Evolutionary conservation across 2,888 invertebrate species (phyloP), one percentile per base, ranked within the genome.

Genomic region (Oligia strigilis): DNA sequence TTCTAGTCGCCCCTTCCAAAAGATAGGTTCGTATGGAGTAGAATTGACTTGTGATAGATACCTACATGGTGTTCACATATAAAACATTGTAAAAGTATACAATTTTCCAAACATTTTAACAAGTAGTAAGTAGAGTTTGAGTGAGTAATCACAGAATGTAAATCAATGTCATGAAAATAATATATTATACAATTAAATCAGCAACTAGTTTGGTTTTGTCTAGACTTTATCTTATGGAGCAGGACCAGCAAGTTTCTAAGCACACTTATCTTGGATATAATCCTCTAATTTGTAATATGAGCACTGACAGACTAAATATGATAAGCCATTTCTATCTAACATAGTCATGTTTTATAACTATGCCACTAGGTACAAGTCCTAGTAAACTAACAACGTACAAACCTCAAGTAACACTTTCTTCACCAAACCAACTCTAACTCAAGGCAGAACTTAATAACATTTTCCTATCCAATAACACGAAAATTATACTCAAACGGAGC

Each of bases 401-500:
- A 70, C 64, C 62, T 23, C 69, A 52, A 69, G 70, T 60, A 77
- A 40, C 71, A 74, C 62, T 70, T 73, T 83, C 75, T 74, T 86
- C 46, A 62, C 55, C 49, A 83, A 86, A 83, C 69, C 49, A 83
- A 80, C 74, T 85, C 40, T 19, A 72, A 74, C 46, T 76, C 9
- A 49, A 75, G 79, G 17, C 72, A 66, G 72, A 84, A 82, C 78
- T 78, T 77, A 89, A 85, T 78, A 85, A 85, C 69, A 78, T 87
- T 84, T 83, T 65, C 81, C 82, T 88, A 77, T 85, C 73, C 84
- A 86, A 88, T 88, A 88, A 87, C 75, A 88, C 65, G 78, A 80
- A 89, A 86, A 86, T 89, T 88, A 88, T 77, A 75, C 74, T 82
- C 80, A 79, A 88, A 83, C 74, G 75, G 80, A 82, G 73, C 62